phyloP scores from a whole-genome alignment of 2,113 vertebrate species.

The Sebastes fasciatus region DNA sequence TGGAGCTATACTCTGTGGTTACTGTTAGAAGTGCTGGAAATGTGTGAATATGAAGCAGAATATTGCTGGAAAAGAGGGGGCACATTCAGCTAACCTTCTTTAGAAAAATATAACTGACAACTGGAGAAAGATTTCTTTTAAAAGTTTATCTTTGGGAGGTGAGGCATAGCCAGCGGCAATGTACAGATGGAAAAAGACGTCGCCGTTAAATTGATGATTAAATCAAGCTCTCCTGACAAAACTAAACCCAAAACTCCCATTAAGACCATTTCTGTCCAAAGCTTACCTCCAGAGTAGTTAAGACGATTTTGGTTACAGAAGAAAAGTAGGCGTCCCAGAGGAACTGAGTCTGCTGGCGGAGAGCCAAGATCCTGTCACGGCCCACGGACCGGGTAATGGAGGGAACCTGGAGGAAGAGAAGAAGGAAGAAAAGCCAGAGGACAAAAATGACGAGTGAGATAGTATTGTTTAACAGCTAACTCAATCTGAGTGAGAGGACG shows the following conservation, averaged over 20 bases:
- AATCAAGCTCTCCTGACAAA: slow-evolving; percentile 53
- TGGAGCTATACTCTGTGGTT: neutral
- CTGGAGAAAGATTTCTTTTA: slow-evolving; percentile 24
- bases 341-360: slow-evolving; percentile 85
- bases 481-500: slow-evolving; percentile 22
- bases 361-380: slow-evolving; percentile 82
- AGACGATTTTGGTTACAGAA: slow-evolving; percentile 86
- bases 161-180: slow-evolving; percentile 36
- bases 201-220: slow-evolving; percentile 26
- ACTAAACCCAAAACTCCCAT: slow-evolving; percentile 47
- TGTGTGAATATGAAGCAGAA: slow-evolving; percentile 24
- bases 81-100: slow-evolving; percentile 14
- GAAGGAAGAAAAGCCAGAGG: slow-evolving; percentile 5
- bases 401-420: slow-evolving; percentile 77
- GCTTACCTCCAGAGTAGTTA: slow-evolving; percentile 86
- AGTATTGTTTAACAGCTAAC: too few relatives aligned
- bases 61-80: neutral
- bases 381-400: slow-evolving; percentile 83
- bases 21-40: neutral
- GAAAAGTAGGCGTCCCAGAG: slow-evolving; percentile 89
- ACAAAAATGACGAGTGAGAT: slow-evolving; percentile 46
- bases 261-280: slow-evolving; percentile 5
- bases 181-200: slow-evolving; percentile 20
- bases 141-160: slow-evolving; percentile 39
- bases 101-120: slow-evolving; percentile 32